Base-by-base conservation (phyloP, 2,113 vertebrate species). In the Riparia riparia region DNA sequence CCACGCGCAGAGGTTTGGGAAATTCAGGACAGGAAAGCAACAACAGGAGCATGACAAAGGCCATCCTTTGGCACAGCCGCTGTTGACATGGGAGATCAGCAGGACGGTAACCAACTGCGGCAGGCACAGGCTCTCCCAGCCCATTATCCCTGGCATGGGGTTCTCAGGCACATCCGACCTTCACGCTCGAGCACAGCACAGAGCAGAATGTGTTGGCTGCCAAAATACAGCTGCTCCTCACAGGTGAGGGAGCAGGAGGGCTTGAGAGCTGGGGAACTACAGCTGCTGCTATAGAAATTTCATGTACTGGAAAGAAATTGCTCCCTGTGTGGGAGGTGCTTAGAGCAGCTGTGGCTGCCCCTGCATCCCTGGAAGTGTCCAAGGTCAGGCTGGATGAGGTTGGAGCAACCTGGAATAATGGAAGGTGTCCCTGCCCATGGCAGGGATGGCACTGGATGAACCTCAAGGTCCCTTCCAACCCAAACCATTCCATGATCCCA, bases 141-240 rank as follows among this genome's bases (percentile, higher is more conserved):
- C 32, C 78, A 5, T 4, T 1, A 37, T 29, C 39, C 39, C 42
- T 45, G 17, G 32, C 12, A 50, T 0, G 1, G 12, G 44, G 8
- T 7, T 71, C 56, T 54, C 1, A 2, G 63, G 53, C 34, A 68
- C 22, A 24, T 3, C 65, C 1, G 2, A 54, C 50, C 45, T 21
- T 58, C 19, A 10, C 0, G 0, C 39, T 74, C 8, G 0, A 49
- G 31, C 39, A 54, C 45, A 49, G 32, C 19, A 16, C 2, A 0
- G 6, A 61, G 32, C 34, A 29, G 13, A 14, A 29, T 1, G 0
- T 0, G 2, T 5, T 11, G 54, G 28, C 49, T 45, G 21, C 29
- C 32, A 42, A 64, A 37, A 56, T 7, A 19, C n/a, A 66, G 51
- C 47, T 63, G 3, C 28, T 74, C 3, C 50, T 66, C 54, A 39